phyloP scores from a whole-genome alignment of 2,888 invertebrate species.

The Caradrina clavipalpis region DNA sequence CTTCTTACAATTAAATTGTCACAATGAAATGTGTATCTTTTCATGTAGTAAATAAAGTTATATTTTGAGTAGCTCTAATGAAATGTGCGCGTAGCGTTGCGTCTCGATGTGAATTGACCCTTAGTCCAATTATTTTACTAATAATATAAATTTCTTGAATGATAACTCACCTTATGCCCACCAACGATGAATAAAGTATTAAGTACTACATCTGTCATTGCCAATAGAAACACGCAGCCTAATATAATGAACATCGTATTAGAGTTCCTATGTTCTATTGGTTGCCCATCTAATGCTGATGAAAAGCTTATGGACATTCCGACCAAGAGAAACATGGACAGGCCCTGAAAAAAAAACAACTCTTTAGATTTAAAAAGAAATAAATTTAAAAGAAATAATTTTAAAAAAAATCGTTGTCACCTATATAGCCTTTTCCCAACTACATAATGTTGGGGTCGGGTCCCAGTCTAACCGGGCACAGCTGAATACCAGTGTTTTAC shows the following conservation, averaged over 20 bases:
- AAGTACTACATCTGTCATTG: slow-evolving; percentile 12
- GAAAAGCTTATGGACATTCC: background rate
- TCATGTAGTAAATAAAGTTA: too few species aligned
- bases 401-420: too few species aligned
- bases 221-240: slow-evolving; percentile 10
- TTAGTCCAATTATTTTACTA: too few species aligned
- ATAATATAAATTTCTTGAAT: background rate
- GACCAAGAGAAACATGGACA: background rate
- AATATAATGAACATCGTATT: background rate
- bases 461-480: too few species aligned
- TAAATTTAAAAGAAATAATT: background rate
- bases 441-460: too few species aligned
- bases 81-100: too few species aligned
- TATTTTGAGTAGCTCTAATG: too few species aligned
- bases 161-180: slow-evolving; percentile 38
- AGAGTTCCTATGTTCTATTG: background rate
- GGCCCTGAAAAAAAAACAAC: slow-evolving; percentile 19
- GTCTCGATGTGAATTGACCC: too few species aligned
- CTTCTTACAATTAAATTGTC: too few species aligned
- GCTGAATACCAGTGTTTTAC: background rate
- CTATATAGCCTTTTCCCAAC: too few species aligned
- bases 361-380: background rate
- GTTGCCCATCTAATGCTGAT: background rate
- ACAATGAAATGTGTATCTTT: too few species aligned
- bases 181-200: slow-evolving; percentile 35